These are phyloP conservation scores for Yponomeuta cagnagella DNA, from an alignment of 2,888 invertebrate genomes.

Conservation along the genomic window DNA sequence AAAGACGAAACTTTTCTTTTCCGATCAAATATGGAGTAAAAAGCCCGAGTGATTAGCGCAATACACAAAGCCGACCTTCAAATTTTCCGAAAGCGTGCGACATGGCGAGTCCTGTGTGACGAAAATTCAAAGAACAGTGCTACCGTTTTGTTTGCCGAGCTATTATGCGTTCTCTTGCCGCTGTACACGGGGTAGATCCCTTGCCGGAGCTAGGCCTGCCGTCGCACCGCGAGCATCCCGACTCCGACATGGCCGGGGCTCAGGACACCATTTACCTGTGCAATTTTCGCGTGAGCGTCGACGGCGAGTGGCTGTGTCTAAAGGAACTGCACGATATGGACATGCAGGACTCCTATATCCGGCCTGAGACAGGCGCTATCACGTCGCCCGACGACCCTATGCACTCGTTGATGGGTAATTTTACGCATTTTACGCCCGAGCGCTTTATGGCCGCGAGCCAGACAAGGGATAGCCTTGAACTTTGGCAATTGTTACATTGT, in stretches of 20 bases:
- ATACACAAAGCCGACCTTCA: slow-evolving; percentile 26
- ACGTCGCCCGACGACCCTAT: slow-evolving; percentile 78
- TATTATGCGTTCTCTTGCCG: slow-evolving; percentile 71
- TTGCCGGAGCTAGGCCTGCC: slow-evolving; percentile 60
- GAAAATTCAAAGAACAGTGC: slow-evolving; percentile 51
- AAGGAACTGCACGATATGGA: slow-evolving; percentile 96
- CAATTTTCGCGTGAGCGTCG: slow-evolving; percentile 97
- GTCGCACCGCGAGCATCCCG: slow-evolving; percentile 50
- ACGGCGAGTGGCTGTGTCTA: slow-evolving; percentile 97
- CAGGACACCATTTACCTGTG: slow-evolving; percentile 98
- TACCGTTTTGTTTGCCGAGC: slow-evolving; percentile 59
- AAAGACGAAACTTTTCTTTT: slow-evolving; percentile 14
- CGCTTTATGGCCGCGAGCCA: not conserved
- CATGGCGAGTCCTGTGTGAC: slow-evolving; percentile 49
- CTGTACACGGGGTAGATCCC: slow-evolving; percentile 64
- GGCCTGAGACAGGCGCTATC: slow-evolving; percentile 77
- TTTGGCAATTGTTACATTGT: not conserved
- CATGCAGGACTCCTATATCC: slow-evolving; percentile 83
- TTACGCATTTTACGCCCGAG: slow-evolving; percentile 48
- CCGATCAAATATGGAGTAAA: not conserved
- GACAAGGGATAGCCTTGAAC: not conserved
- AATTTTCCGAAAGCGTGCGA: slow-evolving; percentile 31
- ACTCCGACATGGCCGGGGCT: slow-evolving; percentile 86
- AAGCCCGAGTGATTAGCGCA: not conserved
- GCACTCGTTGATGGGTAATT: slow-evolving; percentile 72